Percentiles rank a stretch among this genome's conserved stretches.
phyloP scores from a whole-genome alignment of 2,888 invertebrate species.

The Nomada ruficornis region DNA sequence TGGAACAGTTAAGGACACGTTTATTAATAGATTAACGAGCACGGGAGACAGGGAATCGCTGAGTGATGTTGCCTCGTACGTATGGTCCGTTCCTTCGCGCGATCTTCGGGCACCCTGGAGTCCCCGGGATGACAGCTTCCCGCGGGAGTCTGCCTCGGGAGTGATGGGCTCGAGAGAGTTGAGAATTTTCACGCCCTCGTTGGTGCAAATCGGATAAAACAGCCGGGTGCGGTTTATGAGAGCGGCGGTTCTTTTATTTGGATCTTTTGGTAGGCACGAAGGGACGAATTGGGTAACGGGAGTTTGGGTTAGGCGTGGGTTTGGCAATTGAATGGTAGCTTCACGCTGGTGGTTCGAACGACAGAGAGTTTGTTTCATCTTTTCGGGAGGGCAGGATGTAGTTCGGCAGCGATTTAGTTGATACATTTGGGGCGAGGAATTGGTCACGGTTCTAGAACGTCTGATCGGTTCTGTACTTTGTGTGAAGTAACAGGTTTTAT shows the following conservation, averaged over 20 bases:
- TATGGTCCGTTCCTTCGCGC: neutral
- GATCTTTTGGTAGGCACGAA: neutral
- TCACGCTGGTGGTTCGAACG: too few relatives aligned
- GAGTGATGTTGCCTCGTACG: slow-evolving; percentile 30
- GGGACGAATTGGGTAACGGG: too few relatives aligned
- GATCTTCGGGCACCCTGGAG: neutral
- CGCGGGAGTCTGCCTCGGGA: neutral
- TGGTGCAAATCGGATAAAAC: neutral
- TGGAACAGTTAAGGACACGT: slow-evolving; percentile 64
- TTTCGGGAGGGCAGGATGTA: too few relatives aligned
- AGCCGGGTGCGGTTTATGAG: too few relatives aligned
- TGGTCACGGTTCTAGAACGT: too few relatives aligned
- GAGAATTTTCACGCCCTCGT: neutral
- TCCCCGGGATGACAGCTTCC: slow-evolving; percentile 9
- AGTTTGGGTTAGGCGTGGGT: too few relatives aligned
- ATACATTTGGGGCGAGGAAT: too few relatives aligned
- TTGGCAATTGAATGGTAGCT: too few relatives aligned
- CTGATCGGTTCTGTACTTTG: too few relatives aligned
- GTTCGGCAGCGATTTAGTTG: too few relatives aligned
- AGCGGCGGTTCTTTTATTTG: neutral
- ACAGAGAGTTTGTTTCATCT: too few relatives aligned
- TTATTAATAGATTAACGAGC: slow-evolving; percentile 66
- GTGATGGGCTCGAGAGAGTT: slow-evolving; percentile 7
- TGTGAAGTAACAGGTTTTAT: too few relatives aligned
- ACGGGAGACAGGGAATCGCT: slow-evolving; percentile 54